Base-by-base conservation (phyloP, 2,797 vertebrate species). In the Nyctibius grandis region DNA sequence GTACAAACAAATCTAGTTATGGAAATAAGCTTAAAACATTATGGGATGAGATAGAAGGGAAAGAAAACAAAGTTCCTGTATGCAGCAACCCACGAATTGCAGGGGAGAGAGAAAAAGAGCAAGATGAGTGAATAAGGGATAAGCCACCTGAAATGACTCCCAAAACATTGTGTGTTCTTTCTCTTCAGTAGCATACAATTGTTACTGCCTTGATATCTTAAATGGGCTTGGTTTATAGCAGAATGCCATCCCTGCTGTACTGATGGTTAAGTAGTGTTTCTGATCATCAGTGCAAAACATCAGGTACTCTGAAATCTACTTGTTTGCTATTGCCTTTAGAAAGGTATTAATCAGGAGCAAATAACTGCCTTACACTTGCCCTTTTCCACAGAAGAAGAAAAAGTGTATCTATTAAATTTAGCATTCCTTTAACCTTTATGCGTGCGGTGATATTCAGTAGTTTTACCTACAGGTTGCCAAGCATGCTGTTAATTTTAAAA, bases 401-500 rank as follows among this genome's bases (percentile, higher is more conserved):
- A 44, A 61, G 10, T 12, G 3, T 38, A 2, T 31, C 38, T 56
- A 1, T 53, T 48, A 9, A 29, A 18, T 57, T 63, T 68, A 54
- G 65, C 11, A 11, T 57, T 88, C 19, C 18, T 7, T 64, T 57
- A 21, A 11, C 6, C 33, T 72, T 89, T 47, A 14, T 9, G 5
- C 4, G 0, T 28, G 42, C 36, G 38, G 1, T 18, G 42, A 22
- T 54, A 28, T 2, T 59, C 11, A 4, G 33, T 40, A 69, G 17
- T 85, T 78, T 20, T 38, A 47, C 1, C 0, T 45, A 28, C 6
- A 26, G 33, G 26, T 85, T 83, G 29, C n/a, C 63, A 85, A 36
- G 38, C 53, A 10, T 0, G 0, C 45, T 2, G 0, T 48, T 86
- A 29, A 7, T 2, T 85, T 78, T 59, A 45, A 89, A 85, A 69